Evolutionary conservation across 1,140 invertebrate genomes (phyloP), one percentile per base, ranked within the genome.

Genomic region (Microvelia longipes): DNA sequence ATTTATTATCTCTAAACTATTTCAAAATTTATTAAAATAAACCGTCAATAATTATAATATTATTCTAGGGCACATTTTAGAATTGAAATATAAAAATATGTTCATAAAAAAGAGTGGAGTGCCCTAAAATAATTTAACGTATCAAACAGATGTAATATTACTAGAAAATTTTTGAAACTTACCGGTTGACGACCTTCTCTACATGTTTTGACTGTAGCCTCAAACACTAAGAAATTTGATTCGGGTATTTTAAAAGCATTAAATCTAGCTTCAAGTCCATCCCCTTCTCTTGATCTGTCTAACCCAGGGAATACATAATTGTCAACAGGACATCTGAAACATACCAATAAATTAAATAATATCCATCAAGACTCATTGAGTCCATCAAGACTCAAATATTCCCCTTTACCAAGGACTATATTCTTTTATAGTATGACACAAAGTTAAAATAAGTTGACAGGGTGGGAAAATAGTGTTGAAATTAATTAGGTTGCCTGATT

Each of bases 181-280:
- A 88, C 88, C 35, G 93, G 92, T 78, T 93, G 90, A 79, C 93
- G 95, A 0, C 91, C 92, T 71, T 93, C 90, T 64, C 91, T 81
- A 75, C 93, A 95, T 0, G 92, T 93, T 70, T 90, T 82, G 0
- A 96, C 92, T 0, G 90, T 95, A 0, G 93, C 93, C 81, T 96
- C 92, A 77, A 96, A 96, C 0, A 96, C 91, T 66, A 96, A 78
- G 81, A 94, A 94, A 78, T 95, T 95, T 0, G 93, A 94, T 82
- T 95, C 92, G 0, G 93, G 93, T 75, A 96, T 94, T 80, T 96
- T 96, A 75, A 95, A 96, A 1, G 93, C 93, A 80, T 94, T 94
- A 77, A 96, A 96, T 73, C 92, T 83, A 0, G 92, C 91, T 81
- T 94, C 92, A 5, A 95, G 80, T 13, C 90, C 93, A 75, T 94